Evolutionary conservation across 2,888 invertebrate genomes (phyloP), one percentile per base, ranked within the genome.

Genomic region (Acheta domesticus): DNA sequence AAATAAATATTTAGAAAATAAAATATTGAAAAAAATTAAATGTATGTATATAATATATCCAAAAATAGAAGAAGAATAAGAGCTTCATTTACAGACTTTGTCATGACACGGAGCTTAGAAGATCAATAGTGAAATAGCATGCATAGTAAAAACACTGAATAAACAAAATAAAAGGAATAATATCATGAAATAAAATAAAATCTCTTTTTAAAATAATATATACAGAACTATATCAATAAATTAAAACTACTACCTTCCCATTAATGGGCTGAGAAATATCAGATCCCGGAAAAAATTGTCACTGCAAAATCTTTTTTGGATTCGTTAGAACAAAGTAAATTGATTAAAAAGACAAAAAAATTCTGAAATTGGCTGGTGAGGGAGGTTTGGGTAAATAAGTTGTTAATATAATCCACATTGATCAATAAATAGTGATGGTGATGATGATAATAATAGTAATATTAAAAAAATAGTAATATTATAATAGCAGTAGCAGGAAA

Each of bases 401-500:
- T 73, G 20, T 73, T 75, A 75, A 23, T 23, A 75, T 75, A 75
- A 75, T 23, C 11, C 23, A 75, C 23, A 23, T 75, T 75, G 20
- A 76, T 48, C 48, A 20, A 76, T 48, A 76, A 14, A 48, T 48
- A 76, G 49, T 76, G 49, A 48, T 76, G 76, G 48, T 76, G 76
- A 76, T 75, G 75, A 23, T 75, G 36, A 75, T 76, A 76, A 76
- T 75, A 75, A n/a, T 62, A 76, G 49, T 76, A 80, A 75, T 75
- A 75, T 80, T 74, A 77, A 48, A 76, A 76, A 74, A 75, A 76
- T 79, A 75, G 49, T 49, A 75, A 78, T 23, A 74, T 80, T 78
- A 77, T 79, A 79, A 78, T 79, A 80, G 79, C 80, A 78, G 80
- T 80, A 81, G 81, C 84, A 85, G 86, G 87, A 86, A 86, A 86